phyloP scores from a whole-genome alignment of 2,888 invertebrate species.

The Oasisia sp. region DNA sequence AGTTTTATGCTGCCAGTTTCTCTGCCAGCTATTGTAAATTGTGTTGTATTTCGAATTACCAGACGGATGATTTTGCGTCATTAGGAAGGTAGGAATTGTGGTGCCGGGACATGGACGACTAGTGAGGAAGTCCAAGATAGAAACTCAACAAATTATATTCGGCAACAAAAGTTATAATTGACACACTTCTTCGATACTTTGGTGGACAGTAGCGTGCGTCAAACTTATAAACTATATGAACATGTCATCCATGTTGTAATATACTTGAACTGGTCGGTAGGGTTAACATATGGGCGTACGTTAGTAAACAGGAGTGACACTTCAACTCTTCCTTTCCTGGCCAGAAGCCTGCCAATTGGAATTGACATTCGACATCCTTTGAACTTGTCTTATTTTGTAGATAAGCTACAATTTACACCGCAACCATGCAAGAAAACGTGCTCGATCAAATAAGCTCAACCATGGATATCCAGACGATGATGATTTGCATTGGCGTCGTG shows the following conservation, averaged over 20 bases:
- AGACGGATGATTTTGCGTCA: not conserved
- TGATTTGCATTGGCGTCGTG: constrained; percentile 76
- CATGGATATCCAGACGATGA: constrained; percentile 81
- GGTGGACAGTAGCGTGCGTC: not conserved
- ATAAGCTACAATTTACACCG: not conserved
- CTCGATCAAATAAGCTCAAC: constrained; percentile 21
- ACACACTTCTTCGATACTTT: not conserved
- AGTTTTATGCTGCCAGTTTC: not conserved
- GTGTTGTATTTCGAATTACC: not conserved
- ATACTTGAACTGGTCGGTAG: not conserved
- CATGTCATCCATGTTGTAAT: not conserved
- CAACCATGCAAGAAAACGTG: not conserved
- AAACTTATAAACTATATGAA: not conserved
- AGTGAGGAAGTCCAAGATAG: not conserved
- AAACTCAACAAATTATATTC: not conserved
- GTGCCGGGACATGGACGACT: not conserved
- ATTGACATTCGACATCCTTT: constrained; percentile 12
- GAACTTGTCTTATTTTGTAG: not conserved
- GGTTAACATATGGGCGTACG: not conserved
- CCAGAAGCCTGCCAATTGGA: not conserved
- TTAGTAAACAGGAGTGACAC: not conserved
- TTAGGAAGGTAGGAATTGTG: constrained; percentile 17
- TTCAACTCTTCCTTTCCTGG: not conserved
- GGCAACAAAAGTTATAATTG: not conserved
- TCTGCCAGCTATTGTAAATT: not conserved